Conservation (phyloP, 2,888 invertebrate species). For the Polydrusus cervinus region DNA sequence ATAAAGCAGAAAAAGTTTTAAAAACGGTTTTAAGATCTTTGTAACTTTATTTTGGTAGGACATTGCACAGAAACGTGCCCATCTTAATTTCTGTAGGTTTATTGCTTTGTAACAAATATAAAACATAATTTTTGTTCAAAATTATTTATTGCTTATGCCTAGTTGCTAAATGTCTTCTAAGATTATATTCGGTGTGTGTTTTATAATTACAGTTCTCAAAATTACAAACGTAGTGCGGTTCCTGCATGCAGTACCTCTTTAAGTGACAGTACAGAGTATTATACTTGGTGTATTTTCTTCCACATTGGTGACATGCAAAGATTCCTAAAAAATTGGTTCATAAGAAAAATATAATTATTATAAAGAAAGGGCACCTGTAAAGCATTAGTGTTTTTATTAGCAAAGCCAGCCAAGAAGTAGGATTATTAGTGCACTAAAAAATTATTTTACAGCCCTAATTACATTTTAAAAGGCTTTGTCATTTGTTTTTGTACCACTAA, state of each 20-base stretch:
- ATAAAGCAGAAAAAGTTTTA: too few relatives aligned
- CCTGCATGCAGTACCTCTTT: conserved; percentile 70
- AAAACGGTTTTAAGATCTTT: too few relatives aligned
- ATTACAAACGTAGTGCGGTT: conserved; percentile 81
- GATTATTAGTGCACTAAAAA: not conserved
- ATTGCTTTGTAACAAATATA: too few relatives aligned
- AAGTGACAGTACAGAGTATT: conserved; percentile 57
- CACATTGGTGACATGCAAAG: conserved; percentile 52
- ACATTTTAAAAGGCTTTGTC: not conserved
- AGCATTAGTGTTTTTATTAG: not conserved
- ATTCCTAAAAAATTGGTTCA: conserved; percentile 16
- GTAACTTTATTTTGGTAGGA: too few relatives aligned
- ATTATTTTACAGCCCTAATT: not conserved
- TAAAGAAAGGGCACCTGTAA: not conserved
- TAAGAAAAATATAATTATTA: not conserved
- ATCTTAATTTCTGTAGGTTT: too few relatives aligned
- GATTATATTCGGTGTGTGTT: conserved; percentile 29
- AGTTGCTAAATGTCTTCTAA: conserved; percentile 14
- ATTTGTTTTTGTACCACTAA: too few relatives aligned
- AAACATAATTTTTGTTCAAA: not conserved
- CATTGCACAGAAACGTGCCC: too few relatives aligned
- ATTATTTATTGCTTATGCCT: conserved; percentile 2
- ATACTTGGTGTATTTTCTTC: conserved; percentile 57
- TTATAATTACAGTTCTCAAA: conserved; percentile 14
- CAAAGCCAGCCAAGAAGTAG: not conserved